phyloP scores from a whole-genome alignment of 2,888 invertebrate genomes.

The Diaphora mendica region DNA sequence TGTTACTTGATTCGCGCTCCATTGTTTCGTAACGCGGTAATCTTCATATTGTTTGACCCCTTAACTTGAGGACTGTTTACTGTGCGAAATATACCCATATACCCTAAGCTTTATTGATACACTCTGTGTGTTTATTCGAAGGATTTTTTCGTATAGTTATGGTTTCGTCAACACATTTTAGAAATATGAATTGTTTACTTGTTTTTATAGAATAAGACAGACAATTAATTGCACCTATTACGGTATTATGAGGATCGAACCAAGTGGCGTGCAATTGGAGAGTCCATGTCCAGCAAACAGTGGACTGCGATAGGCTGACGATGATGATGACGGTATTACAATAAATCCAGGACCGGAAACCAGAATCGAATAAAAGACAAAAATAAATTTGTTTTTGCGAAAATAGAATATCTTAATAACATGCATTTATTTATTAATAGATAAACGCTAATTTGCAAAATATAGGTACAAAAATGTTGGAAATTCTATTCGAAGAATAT shows the following conservation, averaged over 20 bases:
- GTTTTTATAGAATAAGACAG: background rate
- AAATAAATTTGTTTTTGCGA: no score
- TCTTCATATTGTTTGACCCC: slow-evolving; percentile 13
- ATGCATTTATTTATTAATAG: no score
- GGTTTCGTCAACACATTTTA: background rate
- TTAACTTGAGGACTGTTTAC: slow-evolving; percentile 14
- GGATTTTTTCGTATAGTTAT: background rate
- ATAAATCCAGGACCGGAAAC: no score
- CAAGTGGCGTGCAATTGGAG: no score
- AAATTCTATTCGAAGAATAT: no score
- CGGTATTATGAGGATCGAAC: background rate
- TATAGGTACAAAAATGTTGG: no score
- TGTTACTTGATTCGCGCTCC: slow-evolving; percentile 27
- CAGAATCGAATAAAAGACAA: no score
- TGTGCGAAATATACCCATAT: background rate
- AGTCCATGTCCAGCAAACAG: no score
- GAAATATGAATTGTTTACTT: background rate
- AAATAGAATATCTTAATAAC: no score
- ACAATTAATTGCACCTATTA: background rate
- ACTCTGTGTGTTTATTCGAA: background rate
- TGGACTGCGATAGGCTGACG: no score
- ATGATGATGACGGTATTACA: background rate
- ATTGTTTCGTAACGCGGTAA: slow-evolving; percentile 19
- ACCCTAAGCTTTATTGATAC: background rate
- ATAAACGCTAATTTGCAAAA: no score